Base-by-base conservation (phyloP, 2,113 vertebrate species). In the Sardina pilchardus region DNA sequence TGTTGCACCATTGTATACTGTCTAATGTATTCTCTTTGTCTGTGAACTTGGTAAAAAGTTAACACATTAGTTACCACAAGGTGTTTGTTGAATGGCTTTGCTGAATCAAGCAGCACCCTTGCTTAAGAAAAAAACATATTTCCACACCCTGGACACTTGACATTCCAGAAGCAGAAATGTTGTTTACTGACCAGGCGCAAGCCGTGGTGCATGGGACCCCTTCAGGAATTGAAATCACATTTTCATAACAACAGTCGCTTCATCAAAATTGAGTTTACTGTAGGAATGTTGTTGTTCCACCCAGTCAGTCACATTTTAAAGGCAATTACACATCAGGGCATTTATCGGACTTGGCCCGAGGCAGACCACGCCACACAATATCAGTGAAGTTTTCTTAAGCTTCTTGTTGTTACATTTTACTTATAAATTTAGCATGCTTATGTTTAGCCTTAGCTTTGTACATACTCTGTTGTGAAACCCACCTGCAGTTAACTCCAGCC, bases 231-330 rank as follows among this genome's bases (percentile, higher is more conserved):
- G 63, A 71, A 71, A 71, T 71, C 26, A 16, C 63, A 71, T 71
- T 71, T 71, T 71, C n/a, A 71, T 71, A 71, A 71, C 63, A 71
- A 71, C n/a, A 71, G 63, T 71, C 63, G 63, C 63, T 71, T 71
- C 63, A 71, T 71, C 63, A 71, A 71, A 71, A 71, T 71, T 71
- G 63, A 34, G 63, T 71, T 71, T 71, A 71, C 63, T 71, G 63
- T 71, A 34, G 63, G 63, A 71, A 71, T 71, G 63, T 71, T 71
- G 63, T 71, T 71, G 63, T 71, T 71, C 63, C 63, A 30, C 63
- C 63, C 34, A 34, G 63, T 71, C 63, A 71, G 63, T 71, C 63
- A 10, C 63, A 71, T 71, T 71, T 71, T 71, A 71, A 71, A 26
- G 7, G 10, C 63, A 71, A 71, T 71, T 12, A 16, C 8, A 30